Evolutionary conservation across 2,113 vertebrate species (phyloP).

Genomic region (Archilochus colubris): DNA sequence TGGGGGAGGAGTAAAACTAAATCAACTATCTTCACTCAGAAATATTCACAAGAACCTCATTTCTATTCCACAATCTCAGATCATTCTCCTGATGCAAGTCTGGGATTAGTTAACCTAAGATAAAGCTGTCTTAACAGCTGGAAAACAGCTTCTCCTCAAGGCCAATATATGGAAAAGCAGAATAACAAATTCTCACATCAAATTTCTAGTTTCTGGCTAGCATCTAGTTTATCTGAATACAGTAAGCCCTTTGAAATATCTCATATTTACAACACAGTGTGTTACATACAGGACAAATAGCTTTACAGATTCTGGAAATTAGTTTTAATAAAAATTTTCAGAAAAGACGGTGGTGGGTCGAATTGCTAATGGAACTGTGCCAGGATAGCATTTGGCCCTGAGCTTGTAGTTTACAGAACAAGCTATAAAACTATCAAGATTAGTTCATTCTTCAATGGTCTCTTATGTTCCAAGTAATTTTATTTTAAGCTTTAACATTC

Average conservation of each 20-base stretch:
- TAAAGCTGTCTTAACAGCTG: background rate
- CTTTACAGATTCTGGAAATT: background rate
- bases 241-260: background rate
- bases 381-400: background rate
- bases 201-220: background rate
- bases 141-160: background rate
- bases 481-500: background rate
- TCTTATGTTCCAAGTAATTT: background rate
- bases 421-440: background rate
- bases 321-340: background rate
- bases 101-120: background rate
- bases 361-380: background rate
- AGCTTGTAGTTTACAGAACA: background rate
- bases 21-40: background rate
- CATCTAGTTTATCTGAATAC: background rate
- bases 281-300: background rate
- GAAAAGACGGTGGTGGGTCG: background rate
- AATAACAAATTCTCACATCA: background rate
- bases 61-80: background rate
- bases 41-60: background rate
- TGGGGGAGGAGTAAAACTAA: rapidly evolving
- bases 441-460: background rate
- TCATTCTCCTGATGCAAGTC: background rate
- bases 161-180: background rate
- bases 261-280: background rate